phyloP scores from a whole-genome alignment of 2,113 vertebrate genomes.

The Pterocles gutturalis region DNA sequence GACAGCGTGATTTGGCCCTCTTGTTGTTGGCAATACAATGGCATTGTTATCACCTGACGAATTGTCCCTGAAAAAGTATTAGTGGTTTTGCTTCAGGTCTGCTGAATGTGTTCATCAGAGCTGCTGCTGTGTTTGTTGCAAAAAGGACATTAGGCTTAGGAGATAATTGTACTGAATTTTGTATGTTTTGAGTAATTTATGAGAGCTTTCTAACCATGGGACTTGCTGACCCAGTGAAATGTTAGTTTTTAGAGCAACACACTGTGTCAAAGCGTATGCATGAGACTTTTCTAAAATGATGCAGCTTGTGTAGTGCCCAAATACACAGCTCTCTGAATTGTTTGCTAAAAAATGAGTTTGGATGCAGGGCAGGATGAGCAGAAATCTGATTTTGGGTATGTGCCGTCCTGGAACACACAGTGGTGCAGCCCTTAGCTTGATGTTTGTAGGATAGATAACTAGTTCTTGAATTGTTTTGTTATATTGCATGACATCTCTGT shows the following conservation, averaged over 20 bases:
- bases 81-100: not conserved
- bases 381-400: not conserved
- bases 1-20: not conserved
- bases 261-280: not conserved
- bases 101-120: not conserved
- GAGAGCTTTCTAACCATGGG: not conserved
- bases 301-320: not conserved
- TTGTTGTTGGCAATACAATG: rapidly evolving
- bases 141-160: not conserved
- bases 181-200: not conserved
- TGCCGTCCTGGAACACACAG: not conserved
- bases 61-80: not conserved
- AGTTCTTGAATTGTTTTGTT: not conserved
- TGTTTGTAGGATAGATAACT: not conserved
- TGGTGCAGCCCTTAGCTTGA: not conserved
- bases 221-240: not conserved
- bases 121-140: not conserved
- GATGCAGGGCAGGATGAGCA: not conserved
- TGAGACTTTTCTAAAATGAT: not conserved
- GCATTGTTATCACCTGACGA: not conserved
- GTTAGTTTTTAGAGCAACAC: not conserved
- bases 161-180: not conserved
- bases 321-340: not conserved
- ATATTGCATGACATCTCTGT: not conserved
- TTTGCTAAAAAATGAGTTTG: not conserved